A percentile compares a stretch with the other conserved stretches of the same genome.
Evolutionary conservation across 2,888 invertebrate species (phyloP).

Genomic region (Pecten maximus): DNA sequence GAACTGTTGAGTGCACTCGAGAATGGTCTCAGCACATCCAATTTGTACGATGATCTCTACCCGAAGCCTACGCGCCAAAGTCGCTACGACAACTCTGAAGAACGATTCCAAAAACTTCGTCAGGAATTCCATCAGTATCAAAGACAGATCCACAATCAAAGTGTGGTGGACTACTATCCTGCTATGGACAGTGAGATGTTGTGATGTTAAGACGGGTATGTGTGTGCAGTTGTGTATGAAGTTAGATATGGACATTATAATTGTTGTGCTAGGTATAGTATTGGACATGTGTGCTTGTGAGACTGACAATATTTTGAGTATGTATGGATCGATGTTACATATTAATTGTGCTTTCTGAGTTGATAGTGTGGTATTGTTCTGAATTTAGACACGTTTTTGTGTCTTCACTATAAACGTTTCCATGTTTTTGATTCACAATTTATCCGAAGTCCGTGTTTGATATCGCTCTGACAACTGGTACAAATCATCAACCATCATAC

Average conservation of each 20-base stretch:
- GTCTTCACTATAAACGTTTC: background rate
- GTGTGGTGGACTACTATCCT: slow-evolving; percentile 42
- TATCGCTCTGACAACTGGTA: background rate
- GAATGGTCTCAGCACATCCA: slow-evolving; percentile 61
- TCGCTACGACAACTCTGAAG: slow-evolving; percentile 72
- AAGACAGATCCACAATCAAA: slow-evolving; percentile 64
- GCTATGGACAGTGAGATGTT: slow-evolving; percentile 75
- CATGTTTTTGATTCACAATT: background rate
- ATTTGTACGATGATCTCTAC: slow-evolving; percentile 65
- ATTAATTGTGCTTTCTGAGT: background rate
- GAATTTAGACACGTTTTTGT: background rate
- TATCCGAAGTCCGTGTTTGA: background rate
- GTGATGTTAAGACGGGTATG: slow-evolving; percentile 60
- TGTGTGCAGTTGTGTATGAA: slow-evolving; percentile 31
- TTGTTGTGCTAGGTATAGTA: background rate
- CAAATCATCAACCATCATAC: too few relatives aligned
- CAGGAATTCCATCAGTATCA: slow-evolving; percentile 77
- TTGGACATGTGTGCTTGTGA: background rate
- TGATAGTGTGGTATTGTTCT: background rate
- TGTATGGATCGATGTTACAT: background rate
- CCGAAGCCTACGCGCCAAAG: slow-evolving; percentile 69
- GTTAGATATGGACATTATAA: background rate
- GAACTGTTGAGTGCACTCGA: slow-evolving; percentile 63
- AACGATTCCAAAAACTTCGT: slow-evolving; percentile 76
- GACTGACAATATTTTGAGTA: slow-evolving; percentile 14